These are phyloP conservation scores for Orycteropus afer DNA, from an alignment of 2,113 vertebrate genomes.

Conservation along the genomic window DNA sequence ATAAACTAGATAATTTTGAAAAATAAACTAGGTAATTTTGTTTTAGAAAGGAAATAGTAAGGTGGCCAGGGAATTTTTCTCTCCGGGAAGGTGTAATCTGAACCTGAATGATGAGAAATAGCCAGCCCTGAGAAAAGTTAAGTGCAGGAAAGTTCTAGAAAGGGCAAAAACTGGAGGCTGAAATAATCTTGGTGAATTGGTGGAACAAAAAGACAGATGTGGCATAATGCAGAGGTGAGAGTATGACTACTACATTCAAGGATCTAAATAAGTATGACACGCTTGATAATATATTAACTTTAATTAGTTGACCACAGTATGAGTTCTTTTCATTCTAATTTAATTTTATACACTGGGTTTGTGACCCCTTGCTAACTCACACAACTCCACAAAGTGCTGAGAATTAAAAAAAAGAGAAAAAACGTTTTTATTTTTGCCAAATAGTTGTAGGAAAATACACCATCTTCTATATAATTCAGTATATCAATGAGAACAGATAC, in stretches of 20 bases:
- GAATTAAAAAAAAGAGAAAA: neutral
- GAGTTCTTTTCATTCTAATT: neutral
- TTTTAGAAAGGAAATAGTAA: slow-evolving; percentile 4
- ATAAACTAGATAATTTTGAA: neutral
- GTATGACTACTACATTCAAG: neutral
- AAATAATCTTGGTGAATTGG: neutral
- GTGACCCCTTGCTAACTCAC: slow-evolving; percentile 32
- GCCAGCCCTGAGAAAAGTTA: neutral
- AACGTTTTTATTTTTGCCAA: slow-evolving; percentile 54
- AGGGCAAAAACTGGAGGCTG: neutral
- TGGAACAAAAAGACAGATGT: neutral
- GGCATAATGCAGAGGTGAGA: neutral
- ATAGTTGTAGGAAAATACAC: slow-evolving; percentile 57
- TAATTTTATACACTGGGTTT: neutral
- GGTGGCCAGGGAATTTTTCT: neutral
- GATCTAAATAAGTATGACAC: neutral
- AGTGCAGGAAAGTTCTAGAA: neutral
- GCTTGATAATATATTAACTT: neutral
- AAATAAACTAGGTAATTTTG: neutral
- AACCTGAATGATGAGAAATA: neutral
- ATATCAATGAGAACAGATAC: slow-evolving; percentile 45
- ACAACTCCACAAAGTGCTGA: neutral
- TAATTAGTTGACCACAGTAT: neutral
- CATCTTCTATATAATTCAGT: slow-evolving; percentile 22
- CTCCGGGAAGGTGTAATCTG: neutral